These are phyloP conservation scores for Aleiodes sp. DNA, from an alignment of 1,140 invertebrate genomes.

Conservation along the genomic window DNA sequence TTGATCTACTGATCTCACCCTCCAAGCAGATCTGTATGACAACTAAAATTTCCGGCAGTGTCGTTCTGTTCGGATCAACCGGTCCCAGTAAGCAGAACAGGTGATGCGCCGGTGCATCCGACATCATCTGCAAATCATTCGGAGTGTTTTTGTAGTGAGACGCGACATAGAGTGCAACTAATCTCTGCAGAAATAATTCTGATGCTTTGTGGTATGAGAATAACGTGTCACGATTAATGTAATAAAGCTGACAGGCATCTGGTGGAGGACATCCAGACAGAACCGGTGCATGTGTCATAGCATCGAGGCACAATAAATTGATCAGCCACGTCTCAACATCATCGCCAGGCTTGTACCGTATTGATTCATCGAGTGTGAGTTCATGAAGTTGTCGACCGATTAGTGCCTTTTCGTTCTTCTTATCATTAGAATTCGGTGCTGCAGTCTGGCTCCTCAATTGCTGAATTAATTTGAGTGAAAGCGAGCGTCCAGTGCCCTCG, in stretches of 20 bases:
- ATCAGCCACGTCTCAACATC: conserved; percentile 92
- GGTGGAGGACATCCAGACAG: conserved; percentile 87
- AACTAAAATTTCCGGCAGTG: conserved; percentile 90
- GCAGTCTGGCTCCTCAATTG: conserved; percentile 79
- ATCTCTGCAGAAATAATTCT: conserved; percentile 90
- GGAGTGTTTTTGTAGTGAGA: conserved; percentile 99
- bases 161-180: conserved; percentile 94
- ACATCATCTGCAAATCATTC: conserved; percentile 98
- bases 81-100: conserved; percentile 95
- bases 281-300: conserved; percentile 72
- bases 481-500: conserved; percentile 96
- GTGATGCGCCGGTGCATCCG: conserved; percentile 98
- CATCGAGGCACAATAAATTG: conserved; percentile 91
- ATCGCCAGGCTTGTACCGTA: conserved; percentile 91
- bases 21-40: conserved; percentile 95
- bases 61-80: conserved; percentile 73
- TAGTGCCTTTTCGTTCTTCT: conserved; percentile 58
- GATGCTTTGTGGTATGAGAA: conserved; percentile 98
- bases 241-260: conserved; percentile 89
- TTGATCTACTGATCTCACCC: conserved; percentile 88
- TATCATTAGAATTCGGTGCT: conserved; percentile 57
- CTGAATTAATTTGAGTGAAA: conserved; percentile 94
- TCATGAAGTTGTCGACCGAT: conserved; percentile 65
- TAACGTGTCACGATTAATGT: conserved; percentile 92
- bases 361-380: conserved; percentile 90